phyloP scores from a whole-genome alignment of 2,797 vertebrate species.

The Mycteria americana region DNA sequence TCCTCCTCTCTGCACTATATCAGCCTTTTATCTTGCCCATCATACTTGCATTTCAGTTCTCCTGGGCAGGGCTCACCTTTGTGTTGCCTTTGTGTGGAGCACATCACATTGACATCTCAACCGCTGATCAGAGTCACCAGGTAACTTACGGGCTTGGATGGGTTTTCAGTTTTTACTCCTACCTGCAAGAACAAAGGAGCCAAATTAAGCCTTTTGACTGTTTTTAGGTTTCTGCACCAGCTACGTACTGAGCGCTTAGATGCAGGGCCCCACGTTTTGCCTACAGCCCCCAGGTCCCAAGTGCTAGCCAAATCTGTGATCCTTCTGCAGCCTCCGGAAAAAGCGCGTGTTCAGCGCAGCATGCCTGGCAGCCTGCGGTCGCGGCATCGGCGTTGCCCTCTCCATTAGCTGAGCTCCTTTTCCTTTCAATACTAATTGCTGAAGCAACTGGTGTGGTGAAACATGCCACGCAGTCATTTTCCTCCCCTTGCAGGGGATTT shows the following conservation, averaged over 20 bases:
- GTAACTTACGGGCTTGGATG: not conserved
- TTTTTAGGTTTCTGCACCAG: not conserved
- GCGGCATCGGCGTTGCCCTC: fast-evolving
- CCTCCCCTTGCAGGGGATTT: not conserved
- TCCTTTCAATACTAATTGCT: not conserved
- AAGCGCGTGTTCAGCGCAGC: fast-evolving
- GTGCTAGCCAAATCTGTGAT: not conserved
- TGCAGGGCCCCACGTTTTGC: not conserved
- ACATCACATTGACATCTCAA: not conserved
- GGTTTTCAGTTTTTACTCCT: not conserved
- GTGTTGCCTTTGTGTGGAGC: not conserved
- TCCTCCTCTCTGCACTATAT: not conserved
- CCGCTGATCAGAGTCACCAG: not conserved
- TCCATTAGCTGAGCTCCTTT: not conserved
- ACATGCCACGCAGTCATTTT: fast-evolving
- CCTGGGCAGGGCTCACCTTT: constrained; percentile 39
- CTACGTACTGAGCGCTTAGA: fast-evolving
- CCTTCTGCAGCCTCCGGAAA: not conserved
- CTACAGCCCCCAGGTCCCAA: not conserved
- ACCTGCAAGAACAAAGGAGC: not conserved
- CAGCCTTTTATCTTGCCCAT: constrained; percentile 47
- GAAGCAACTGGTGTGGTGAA: not conserved
- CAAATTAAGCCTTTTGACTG: not conserved
- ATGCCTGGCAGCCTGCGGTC: not conserved
- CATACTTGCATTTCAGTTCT: constrained; percentile 3